Conservation (phyloP, 2,797 vertebrate species). For the Aphelocoma californica region DNA sequence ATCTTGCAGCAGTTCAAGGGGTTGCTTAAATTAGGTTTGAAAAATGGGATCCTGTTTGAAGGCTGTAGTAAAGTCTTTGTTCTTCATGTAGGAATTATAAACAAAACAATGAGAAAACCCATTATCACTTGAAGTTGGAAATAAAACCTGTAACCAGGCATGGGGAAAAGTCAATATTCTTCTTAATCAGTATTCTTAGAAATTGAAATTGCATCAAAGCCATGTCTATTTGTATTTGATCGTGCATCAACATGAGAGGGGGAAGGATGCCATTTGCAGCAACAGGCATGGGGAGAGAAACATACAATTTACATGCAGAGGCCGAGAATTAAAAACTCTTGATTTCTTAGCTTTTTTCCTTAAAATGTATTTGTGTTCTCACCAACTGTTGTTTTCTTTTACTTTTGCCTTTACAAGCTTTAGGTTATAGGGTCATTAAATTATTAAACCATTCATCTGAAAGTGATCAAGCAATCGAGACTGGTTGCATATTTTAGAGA, state of each 20-base stretch:
- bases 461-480: slow-evolving; percentile 24
- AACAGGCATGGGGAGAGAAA: not conserved
- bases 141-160: not conserved
- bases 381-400: not conserved
- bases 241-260: not conserved
- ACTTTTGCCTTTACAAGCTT: not conserved
- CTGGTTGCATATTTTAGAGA: slow-evolving; percentile 28
- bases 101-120: not conserved
- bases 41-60: not conserved
- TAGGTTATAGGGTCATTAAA: not conserved
- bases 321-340: not conserved
- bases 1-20: not conserved
- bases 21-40: not conserved
- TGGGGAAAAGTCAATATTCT: not conserved
- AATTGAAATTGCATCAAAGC: not conserved
- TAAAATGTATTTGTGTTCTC: not conserved
- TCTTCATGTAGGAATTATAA: not conserved
- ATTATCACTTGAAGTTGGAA: not conserved
- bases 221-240: not conserved
- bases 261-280: not conserved
- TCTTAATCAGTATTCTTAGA: not conserved
- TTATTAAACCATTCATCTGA: slow-evolving; percentile 17
- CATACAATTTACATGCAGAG: not conserved
- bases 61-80: not conserved
- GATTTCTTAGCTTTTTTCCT: not conserved